Percentiles rank a stretch among this genome's conserved stretches.
phyloP scores from a whole-genome alignment of 2,797 vertebrate species.

The Falco berigora region DNA sequence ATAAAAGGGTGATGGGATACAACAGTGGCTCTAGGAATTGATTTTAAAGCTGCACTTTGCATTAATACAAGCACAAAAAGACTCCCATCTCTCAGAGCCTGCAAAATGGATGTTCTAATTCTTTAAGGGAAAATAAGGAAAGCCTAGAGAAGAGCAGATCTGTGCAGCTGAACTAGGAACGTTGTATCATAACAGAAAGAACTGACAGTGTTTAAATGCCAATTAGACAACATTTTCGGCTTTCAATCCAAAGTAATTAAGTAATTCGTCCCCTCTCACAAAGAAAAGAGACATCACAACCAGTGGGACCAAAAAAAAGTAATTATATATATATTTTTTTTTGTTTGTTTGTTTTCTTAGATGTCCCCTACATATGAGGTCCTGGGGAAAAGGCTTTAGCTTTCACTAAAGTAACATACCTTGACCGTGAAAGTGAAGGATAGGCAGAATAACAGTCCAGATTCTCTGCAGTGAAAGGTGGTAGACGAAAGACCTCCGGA shows the following conservation, averaged over 20 bases:
- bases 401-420: background rate
- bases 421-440: background rate
- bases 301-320: background rate
- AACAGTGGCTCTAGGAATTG: background rate
- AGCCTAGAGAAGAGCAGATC: background rate
- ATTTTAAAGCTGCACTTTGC: background rate
- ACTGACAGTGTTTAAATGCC: background rate
- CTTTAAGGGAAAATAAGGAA: background rate
- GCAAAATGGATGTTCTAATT: background rate
- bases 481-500: background rate
- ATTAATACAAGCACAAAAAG: background rate
- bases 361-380: background rate
- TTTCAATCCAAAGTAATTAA: background rate
- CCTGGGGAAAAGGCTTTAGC: background rate
- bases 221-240: background rate
- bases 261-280: background rate
- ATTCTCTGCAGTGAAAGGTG: background rate
- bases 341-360: background rate
- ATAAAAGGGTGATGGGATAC: background rate
- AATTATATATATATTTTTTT: too few species aligned
- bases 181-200: background rate
- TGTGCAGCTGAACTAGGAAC: background rate
- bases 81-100: background rate
- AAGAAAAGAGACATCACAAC: background rate
- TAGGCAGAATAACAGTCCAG: background rate